Evolutionary conservation across 2,888 invertebrate species (phyloP), one percentile per base, ranked within the genome.

Genomic region (Brenthis daphne): DNA sequence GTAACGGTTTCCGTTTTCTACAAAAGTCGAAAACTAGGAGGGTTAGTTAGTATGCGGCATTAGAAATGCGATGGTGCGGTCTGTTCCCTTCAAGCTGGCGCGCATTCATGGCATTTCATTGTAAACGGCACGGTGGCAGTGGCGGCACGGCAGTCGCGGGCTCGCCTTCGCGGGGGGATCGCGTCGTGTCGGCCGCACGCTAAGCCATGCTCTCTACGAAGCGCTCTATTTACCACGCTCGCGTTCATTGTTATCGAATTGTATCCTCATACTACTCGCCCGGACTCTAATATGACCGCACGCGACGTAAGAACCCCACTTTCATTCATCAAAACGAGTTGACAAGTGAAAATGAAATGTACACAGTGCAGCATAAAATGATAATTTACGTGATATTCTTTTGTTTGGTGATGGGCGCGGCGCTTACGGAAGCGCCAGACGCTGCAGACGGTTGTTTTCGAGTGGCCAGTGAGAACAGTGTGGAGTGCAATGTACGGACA

Each of bases 401-500:
- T 88, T 92, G 92, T 90, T 87, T 92, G 82, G 92, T 91, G 90
- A 88, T 89, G 91, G 92, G 90, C 86, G 91, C 90, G 89, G 91
- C 85, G 89, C 86, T 89, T 77, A 88, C 92, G 85, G 92, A 89
- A 86, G 90, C 90, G 87, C 90, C 92, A 74, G 85, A 81, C 85
- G 87, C 85, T 83, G 86, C 85, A 82, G 89, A 88, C 85, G 88
- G 84, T 76, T 90, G 90, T 84, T 84, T 86, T 82, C 88, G 89
- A 80, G 88, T 88, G 87, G 81, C 87, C 83, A 83, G 85, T 82
- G 86, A 82, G 80, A 84, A 82, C 80, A 83, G 85, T 83, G 85
- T 92, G 86, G 86, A 88, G 81, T 97, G 97, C 88, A 94, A 94
- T 77, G 93, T 96, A 79, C 94, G 95, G 77, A 94, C 95, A 77